phyloP scores from a whole-genome alignment of 2,113 vertebrate genomes.

The Gobius niger region DNA sequence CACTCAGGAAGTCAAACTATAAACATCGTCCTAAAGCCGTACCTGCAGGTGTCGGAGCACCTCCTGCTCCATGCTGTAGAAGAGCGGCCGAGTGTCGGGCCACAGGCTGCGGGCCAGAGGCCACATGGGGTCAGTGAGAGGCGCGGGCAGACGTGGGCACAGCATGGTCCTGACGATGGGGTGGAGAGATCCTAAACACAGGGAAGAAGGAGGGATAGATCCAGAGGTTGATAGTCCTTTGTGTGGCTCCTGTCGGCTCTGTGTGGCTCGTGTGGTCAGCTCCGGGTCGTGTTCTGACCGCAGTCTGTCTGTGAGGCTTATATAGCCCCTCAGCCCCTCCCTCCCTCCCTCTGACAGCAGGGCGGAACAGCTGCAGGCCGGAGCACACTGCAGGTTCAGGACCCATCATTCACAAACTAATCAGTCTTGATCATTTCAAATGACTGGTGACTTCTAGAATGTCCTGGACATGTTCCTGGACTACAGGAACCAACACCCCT shows the following conservation, averaged over 20 bases:
- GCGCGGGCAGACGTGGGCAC: constrained; percentile 70
- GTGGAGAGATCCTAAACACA: not conserved
- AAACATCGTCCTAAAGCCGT: not conserved
- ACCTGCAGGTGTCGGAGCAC: constrained; percentile 69
- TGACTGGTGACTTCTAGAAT: too few species aligned
- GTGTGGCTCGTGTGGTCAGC: not conserved
- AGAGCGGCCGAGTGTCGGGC: constrained; percentile 74
- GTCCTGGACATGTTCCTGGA: too few species aligned
- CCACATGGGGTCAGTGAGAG: constrained; percentile 53
- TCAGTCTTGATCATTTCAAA: too few species aligned
- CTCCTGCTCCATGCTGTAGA: constrained; percentile 74
- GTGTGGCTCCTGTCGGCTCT: too few species aligned
- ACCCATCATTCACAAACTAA: too few species aligned
- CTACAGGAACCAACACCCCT: too few species aligned
- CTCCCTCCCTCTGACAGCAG: not conserved
- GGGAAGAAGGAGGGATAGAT: not conserved
- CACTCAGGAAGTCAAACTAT: too few species aligned
- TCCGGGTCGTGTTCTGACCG: not conserved
- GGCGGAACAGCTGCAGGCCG: too few species aligned
- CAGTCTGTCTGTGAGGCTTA: not conserved
- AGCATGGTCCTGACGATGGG: constrained; percentile 54
- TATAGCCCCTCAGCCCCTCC: not conserved
- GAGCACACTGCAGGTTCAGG: too few species aligned
- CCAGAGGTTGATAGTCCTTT: not conserved
- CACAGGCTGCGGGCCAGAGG: constrained; percentile 75